These are phyloP conservation scores for Emesis russula DNA, from an alignment of 2,888 invertebrate species.

Conservation along the genomic window DNA sequence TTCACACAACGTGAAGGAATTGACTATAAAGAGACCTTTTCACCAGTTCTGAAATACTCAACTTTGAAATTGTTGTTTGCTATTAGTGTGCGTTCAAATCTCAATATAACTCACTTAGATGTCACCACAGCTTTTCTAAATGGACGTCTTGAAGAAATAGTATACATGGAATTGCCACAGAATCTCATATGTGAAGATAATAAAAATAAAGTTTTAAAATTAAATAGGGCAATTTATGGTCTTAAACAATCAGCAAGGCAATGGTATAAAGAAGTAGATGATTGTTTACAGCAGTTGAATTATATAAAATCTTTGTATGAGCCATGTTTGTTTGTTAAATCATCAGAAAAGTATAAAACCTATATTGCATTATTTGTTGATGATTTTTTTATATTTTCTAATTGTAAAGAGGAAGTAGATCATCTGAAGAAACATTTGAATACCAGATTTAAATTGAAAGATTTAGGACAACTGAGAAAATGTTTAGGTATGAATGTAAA, in stretches of 20 bases:
- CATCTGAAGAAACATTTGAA: slow-evolving; percentile 28
- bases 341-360: slow-evolving; percentile 56
- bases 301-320: slow-evolving; percentile 57
- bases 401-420: slow-evolving; percentile 48
- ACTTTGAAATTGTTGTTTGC: slow-evolving; percentile 70
- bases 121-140: slow-evolving; percentile 75
- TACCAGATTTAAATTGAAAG: slow-evolving; percentile 54
- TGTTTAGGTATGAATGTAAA: slow-evolving; percentile 71
- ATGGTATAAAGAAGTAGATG: slow-evolving; percentile 56
- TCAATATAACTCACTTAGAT: slow-evolving; percentile 74
- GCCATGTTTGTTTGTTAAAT: slow-evolving; percentile 71
- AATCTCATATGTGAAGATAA: slow-evolving; percentile 44
- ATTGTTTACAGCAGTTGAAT: slow-evolving; percentile 49
- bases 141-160: slow-evolving; percentile 68
- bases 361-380: slow-evolving; percentile 83
- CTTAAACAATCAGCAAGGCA: slow-evolving; percentile 71
- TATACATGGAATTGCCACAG: slow-evolving; percentile 73
- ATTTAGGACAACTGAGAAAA: slow-evolving; percentile 66
- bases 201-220: slow-evolving; percentile 75
- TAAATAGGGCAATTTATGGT: slow-evolving; percentile 77
- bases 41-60: slow-evolving; percentile 78
- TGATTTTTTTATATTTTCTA: slow-evolving; percentile 80
- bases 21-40: slow-evolving; percentile 43
- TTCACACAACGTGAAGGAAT: slow-evolving; percentile 47
- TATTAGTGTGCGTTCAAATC: slow-evolving; percentile 62